Evolutionary conservation across 2,888 invertebrate species (phyloP), one percentile per base, ranked within the genome.

Genomic region (Rhagonycha lutea): DNA sequence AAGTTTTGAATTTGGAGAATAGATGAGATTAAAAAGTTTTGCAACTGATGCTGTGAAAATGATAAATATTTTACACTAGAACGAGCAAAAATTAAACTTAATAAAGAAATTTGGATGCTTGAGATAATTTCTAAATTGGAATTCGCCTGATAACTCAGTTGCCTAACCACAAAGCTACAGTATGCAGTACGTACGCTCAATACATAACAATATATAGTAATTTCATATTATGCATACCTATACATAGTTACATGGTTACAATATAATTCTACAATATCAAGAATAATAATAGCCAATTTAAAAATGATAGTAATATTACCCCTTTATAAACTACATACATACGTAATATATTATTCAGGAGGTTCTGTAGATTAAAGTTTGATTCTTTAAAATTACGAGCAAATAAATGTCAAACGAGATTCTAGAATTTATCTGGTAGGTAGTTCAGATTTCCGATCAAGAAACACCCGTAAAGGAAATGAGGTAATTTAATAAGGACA

Each of bases 391-490:
- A 75, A 75, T 72, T 72, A 72, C 63, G 72, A 75, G 75, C 72
- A 75, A 75, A 75, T 75, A 75, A 75, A 75, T 75, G 75, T 75
- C 75, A 75, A 75, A 75, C 72, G 75, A 75, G 75, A 75, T 75
- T 72, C 72, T 72, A 69, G 75, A 75, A 75, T 75, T 75, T 75
- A 75, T 75, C 72, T 75, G 72, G 69, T 72, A 74, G 72, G 72
- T 75, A 72, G 75, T 72, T 72, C 72, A 75, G 75, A 75, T 75
- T 75, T 75, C 72, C 75, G 75, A 75, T 69, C 75, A 72, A 75
- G 69, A 72, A 75, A 72, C 75, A 72, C 69, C 72, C 72, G 65
- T 75, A 75, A 61, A 72, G 75, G 75, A 75, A 75, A 72, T 72
- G 72, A 75, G 75, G 72, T 75, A 75, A 75, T 75, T 75, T 72